A percentile compares a stretch with the other conserved stretches of the same genome.
phyloP scores from a whole-genome alignment of 2,113 vertebrate species.

The Odontesthes bonariensis region DNA sequence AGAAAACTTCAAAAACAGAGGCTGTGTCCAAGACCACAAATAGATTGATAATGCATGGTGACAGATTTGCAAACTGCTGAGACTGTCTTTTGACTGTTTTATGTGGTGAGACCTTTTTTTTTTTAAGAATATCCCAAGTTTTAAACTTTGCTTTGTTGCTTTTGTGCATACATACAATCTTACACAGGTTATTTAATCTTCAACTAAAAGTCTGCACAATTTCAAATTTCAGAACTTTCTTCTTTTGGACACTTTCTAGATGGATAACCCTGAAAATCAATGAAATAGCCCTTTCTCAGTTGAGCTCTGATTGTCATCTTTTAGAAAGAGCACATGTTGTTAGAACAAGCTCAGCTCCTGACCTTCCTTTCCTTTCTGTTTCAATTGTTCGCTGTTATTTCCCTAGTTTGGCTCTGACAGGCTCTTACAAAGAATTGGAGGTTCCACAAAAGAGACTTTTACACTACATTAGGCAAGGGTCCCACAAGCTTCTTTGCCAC shows the following conservation, averaged over 20 bases:
- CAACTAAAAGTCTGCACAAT: slow-evolving; percentile 28
- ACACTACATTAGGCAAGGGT: slow-evolving; percentile 78
- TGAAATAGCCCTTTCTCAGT: slow-evolving; percentile 30
- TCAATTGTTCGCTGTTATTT: slow-evolving; percentile 74
- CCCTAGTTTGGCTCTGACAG: slow-evolving; percentile 74
- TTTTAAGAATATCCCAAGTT: neutral
- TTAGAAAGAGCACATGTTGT: slow-evolving; percentile 57
- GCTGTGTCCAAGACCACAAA: neutral
- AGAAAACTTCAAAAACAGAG: too few species aligned
- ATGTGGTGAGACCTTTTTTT: neutral
- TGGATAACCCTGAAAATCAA: slow-evolving; percentile 30
- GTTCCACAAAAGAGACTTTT: slow-evolving; percentile 80
- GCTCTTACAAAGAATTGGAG: slow-evolving; percentile 76
- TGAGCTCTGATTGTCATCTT: slow-evolving; percentile 55
- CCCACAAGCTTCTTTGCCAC: slow-evolving; percentile 72
- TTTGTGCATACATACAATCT: neutral
- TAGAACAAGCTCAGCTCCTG: slow-evolving; percentile 64
- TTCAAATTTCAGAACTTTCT: neutral
- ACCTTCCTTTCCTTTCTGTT: slow-evolving; percentile 65
- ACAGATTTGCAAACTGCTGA: neutral
- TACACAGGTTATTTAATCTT: slow-evolving; percentile 14
- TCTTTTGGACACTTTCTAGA: slow-evolving; percentile 16
- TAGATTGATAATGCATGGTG: neutral
- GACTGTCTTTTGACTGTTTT: too few species aligned
- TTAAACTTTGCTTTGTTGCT: neutral